Base-by-base conservation (phyloP, 64 coral and sea anemone genomes). In the Montipora efflorescens region DNA sequence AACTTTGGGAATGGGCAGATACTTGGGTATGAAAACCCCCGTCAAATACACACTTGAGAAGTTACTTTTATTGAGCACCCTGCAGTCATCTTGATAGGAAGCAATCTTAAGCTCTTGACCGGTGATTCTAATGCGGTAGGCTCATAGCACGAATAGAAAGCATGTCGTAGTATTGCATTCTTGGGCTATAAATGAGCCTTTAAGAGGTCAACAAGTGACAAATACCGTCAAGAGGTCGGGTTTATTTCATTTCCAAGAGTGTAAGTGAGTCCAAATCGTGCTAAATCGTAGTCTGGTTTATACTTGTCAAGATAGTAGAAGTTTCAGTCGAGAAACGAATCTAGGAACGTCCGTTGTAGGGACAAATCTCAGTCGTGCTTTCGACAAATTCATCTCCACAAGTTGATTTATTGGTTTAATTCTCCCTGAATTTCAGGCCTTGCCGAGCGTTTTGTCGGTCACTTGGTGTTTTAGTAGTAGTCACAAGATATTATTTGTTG, bases 161-260 rank as follows among this genome's bases (percentile, higher is more conserved):
- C 82, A 86, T 51, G 45, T 36, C 36, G 36, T 11, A 46, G 62
- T 50, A 72, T 51, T 11, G 82, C 82, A 86, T 86, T 10, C 43
- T 66, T 15, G 46, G 18, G 7, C 82, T 12, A 4, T 64, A 64
- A 84, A 84, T 22, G 45, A 86, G 62, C 66, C 64, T 86, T 86
- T 72, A 49, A 71, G 47, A 67, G 82, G 82, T 86, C 82, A 86
- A 86, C 62, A 71, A 51, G 82, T 70, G 46, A 45, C 82, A 72
- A 86, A 86, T 86, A 71, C 82, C 82, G 8, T 14, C 48, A 12
- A 78, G 45, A 82, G 59, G 82, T 9, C 14, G 68, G 82, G 16
- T 86, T 86, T 64, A 70, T 70, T 86, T 86, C 82, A 70, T 70
- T 86, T 44, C 82, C 46, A 86, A 86, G 45, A 23, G 21, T 86